Evolutionary conservation across 2,113 vertebrate genomes (phyloP), one percentile per base, ranked within the genome.

Genomic region (Zosterops japonicus): DNA sequence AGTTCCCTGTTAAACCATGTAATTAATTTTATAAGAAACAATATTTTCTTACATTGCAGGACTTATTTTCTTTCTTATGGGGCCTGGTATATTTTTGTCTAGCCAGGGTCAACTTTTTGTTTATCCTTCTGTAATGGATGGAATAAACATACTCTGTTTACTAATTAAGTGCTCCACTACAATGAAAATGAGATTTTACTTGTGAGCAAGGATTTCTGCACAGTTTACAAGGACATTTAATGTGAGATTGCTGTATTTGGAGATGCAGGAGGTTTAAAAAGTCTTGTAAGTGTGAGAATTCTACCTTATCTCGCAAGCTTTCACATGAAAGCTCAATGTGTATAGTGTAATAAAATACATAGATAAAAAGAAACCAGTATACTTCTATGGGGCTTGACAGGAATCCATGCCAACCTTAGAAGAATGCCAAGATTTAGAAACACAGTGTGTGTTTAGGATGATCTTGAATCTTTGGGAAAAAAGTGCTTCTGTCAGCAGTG

Each of bases 401-500:
- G 13, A 68, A 35, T 64, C 88, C 18, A 14, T 47, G 44, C 44
- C 76, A 93, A 20, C 14, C 24, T 21, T 56, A 28, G 24, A 44
- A 60, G 27, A 55, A 17, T 74, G 55, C 59, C 63, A 91, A 61
- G 50, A 77, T 83, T 93, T 70, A 80, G 81, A 89, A 94, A 85
- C 5, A 50, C 18, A 76, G 10, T 23, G 5, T 52, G 31, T 78
- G 47, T 70, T 52, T 56, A 70, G 35, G 21, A 67, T 68, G 50
- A 61, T 85, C 27, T 56, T n/a, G 16, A 47, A 35, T 69, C 17
- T 76, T 76, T 70, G 67, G 16, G 36, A 67, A 36, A 82, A 90
- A 95, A 93, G 10, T 67, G 63, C 50, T 80, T 61, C 68, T 63
- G 68, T 86, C 90, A 95, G 75, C 93, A 91, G n/a, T 20, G 64